These are phyloP conservation scores for Trichonephila inaurata DNA, from an alignment of 1,140 invertebrate genomes.

Conservation along the genomic window DNA sequence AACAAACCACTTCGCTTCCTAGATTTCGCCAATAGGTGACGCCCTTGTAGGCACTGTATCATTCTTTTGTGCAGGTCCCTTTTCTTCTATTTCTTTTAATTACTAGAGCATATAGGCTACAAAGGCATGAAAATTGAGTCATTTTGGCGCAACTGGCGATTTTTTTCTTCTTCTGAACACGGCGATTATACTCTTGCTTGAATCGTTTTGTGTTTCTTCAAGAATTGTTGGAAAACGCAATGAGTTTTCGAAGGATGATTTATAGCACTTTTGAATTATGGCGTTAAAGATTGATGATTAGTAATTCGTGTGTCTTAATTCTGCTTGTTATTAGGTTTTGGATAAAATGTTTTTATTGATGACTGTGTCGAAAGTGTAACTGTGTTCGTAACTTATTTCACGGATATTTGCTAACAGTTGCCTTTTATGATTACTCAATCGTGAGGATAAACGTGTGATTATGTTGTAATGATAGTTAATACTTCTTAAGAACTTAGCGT, in stretches of 20 bases:
- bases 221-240: not conserved
- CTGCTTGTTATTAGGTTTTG: too few species aligned
- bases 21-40: slow-evolving; percentile 63
- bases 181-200: not conserved
- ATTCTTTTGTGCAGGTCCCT: slow-evolving; percentile 15
- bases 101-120: slow-evolving; percentile 57
- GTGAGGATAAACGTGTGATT: too few species aligned
- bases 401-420: too few species aligned
- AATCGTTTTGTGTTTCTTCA: not conserved
- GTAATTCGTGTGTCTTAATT: too few species aligned
- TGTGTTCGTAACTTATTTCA: too few species aligned
- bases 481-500: too few species aligned
- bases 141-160: slow-evolving; percentile 8
- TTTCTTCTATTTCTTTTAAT: slow-evolving; percentile 55
- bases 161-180: not conserved
- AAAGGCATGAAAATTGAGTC: slow-evolving; percentile 36
- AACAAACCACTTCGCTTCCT: slow-evolving; percentile 57
- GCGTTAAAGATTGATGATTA: too few species aligned
- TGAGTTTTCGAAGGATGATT: not conserved
- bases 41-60: slow-evolving; percentile 49
- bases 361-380: too few species aligned
- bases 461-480: too few species aligned
- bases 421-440: too few species aligned
- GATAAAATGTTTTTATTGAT: too few species aligned
- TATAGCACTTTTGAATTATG: too few species aligned